phyloP scores from a whole-genome alignment of 2,797 vertebrate species.

The Ibycter americanus region DNA sequence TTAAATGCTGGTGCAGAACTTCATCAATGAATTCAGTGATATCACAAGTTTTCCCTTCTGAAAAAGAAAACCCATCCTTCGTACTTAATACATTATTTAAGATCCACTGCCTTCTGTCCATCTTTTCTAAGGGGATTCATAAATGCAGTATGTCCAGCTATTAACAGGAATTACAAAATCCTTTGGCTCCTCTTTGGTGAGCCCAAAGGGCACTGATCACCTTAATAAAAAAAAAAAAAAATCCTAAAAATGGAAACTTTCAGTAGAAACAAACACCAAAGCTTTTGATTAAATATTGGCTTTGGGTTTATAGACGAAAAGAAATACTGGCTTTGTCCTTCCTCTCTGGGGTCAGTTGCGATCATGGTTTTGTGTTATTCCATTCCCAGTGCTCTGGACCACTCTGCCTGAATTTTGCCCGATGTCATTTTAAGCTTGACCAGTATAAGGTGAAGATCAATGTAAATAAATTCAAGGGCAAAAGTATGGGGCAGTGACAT shows the following conservation, averaged over 20 bases:
- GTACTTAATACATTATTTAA: background rate
- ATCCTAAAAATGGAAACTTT: background rate
- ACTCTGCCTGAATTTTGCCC: background rate
- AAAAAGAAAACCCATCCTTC: background rate
- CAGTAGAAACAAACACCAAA: background rate
- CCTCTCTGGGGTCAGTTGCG: background rate
- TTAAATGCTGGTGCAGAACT: background rate
- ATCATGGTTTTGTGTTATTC: background rate
- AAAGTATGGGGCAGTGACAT: conserved; percentile 64
- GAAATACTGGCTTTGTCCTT: background rate
- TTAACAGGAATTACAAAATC: background rate
- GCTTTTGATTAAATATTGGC: background rate
- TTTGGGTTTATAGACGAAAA: background rate
- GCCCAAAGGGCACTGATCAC: background rate
- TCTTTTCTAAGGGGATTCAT: background rate
- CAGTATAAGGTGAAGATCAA: conserved; percentile 49
- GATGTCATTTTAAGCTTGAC: conserved; percentile 13
- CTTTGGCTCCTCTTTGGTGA: background rate
- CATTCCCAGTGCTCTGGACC: background rate
- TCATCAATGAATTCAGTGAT: background rate
- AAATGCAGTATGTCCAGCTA: background rate
- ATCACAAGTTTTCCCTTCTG: background rate
- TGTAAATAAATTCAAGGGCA: conserved; percentile 70
- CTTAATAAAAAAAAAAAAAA: background rate
- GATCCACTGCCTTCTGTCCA: background rate